phyloP scores from a whole-genome alignment of 1,140 invertebrate species.

The Pogonomyrmex barbatus region DNA sequence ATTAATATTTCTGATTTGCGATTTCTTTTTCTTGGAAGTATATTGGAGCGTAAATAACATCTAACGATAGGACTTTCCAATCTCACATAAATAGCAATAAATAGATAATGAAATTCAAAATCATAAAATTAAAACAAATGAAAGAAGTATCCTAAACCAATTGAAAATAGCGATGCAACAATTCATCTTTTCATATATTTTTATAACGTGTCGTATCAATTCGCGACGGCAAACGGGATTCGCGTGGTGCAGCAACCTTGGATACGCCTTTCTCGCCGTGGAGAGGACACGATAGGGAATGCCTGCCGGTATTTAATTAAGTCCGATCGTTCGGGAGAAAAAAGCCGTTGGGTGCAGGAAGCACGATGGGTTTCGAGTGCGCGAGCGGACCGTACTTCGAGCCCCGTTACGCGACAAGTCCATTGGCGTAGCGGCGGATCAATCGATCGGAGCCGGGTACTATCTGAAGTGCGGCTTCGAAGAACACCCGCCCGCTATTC shows the following conservation, averaged over 20 bases:
- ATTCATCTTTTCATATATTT: background rate
- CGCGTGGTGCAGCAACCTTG: conserved; percentile 29
- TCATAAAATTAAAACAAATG: background rate
- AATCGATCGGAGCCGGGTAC: background rate
- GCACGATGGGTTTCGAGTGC: conserved; percentile 75
- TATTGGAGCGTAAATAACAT: background rate
- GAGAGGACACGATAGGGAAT: background rate
- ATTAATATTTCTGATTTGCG: background rate
- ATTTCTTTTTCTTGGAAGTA: background rate
- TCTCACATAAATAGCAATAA: background rate
- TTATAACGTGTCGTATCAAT: background rate
- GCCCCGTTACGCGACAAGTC: conserved; percentile 71
- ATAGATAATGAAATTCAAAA: background rate
- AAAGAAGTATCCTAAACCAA: background rate
- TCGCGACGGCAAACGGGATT: conserved; percentile 34
- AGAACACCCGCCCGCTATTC: background rate
- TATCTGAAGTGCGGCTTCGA: background rate
- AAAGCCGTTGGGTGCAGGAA: conserved; percentile 73
- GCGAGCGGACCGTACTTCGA: conserved; percentile 69
- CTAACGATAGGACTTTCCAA: background rate
- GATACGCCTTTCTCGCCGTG: conserved; percentile 3
- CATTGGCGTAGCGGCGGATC: conserved; percentile 70
- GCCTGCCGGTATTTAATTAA: conserved; percentile 73
- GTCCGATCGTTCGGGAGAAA: conserved; percentile 53
- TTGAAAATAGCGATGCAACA: background rate